Percentiles rank a stretch among this genome's conserved stretches.
Evolutionary conservation across 2,113 vertebrate genomes (phyloP).

Genomic region (Hassar affinis): DNA sequence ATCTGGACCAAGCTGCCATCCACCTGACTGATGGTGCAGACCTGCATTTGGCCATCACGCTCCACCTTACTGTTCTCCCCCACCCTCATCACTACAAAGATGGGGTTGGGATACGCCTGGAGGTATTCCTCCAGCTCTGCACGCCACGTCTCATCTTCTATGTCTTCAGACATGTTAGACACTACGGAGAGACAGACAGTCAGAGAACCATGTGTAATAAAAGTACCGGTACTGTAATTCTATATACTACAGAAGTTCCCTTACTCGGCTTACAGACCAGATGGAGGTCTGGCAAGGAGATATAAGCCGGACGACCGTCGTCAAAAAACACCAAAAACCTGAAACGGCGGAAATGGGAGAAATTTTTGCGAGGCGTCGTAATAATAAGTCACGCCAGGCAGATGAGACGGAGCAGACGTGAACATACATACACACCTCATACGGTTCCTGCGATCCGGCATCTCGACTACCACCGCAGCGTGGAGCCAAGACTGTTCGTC

Average conservation of each 20-base stretch:
- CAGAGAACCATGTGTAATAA: neutral
- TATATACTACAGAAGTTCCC: constrained; percentile 50
- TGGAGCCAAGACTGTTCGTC: constrained; percentile 75
- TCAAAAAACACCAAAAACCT: constrained; percentile 92
- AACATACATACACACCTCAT: constrained; percentile 73
- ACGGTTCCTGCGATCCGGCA: constrained; percentile 83
- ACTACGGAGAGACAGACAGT: constrained; percentile 66
- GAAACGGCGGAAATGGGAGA: constrained; percentile 45
- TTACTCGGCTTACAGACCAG: constrained; percentile 83
- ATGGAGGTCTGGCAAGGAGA: constrained; percentile 78
- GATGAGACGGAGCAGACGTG: neutral
- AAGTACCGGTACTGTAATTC: neutral
- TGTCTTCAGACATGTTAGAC: constrained; percentile 80
- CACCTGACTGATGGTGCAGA: constrained; percentile 75
- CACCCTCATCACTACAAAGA: constrained; percentile 75
- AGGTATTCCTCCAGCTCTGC: constrained; percentile 83
- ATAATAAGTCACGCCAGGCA: neutral
- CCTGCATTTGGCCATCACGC: constrained; percentile 79
- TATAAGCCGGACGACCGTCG: constrained; percentile 79
- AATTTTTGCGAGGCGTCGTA: too few relatives aligned
- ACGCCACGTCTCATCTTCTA: constrained; percentile 74
- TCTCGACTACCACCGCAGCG: constrained; percentile 83
- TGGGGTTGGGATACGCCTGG: constrained; percentile 79
- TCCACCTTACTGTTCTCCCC: constrained; percentile 81
- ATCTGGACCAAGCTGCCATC: constrained; percentile 86